Conservation (phyloP, 2,113 vertebrate species). For the Nyctibius bracteatus region DNA sequence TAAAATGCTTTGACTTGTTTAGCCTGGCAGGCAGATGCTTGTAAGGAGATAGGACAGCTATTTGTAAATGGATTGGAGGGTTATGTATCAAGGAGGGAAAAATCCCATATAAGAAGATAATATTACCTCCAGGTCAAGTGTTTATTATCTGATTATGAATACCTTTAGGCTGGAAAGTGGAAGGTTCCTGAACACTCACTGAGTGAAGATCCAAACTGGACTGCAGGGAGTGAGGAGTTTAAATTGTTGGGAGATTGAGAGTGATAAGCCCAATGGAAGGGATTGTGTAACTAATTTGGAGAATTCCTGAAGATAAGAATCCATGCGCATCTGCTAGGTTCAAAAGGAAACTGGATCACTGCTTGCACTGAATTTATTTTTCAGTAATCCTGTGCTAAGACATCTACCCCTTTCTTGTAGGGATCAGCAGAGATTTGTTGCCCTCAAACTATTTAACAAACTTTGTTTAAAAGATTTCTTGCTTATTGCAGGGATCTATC, state of each 20-base stretch:
- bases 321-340: constrained; percentile 2
- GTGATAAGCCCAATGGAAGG: background rate
- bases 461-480: background rate
- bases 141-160: background rate
- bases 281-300: constrained; percentile 35
- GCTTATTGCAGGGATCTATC: background rate
- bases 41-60: background rate
- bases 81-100: background rate
- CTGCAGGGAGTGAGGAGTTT: background rate
- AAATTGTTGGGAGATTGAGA: background rate
- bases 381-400: constrained; percentile 18
- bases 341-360: constrained; percentile 35
- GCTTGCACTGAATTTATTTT: constrained; percentile 33
- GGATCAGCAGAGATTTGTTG: background rate
- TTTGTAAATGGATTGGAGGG: background rate
- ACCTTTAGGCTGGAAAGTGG: background rate
- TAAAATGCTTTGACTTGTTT: background rate
- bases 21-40: background rate
- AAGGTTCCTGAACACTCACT: background rate
- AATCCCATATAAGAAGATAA: background rate
- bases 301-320: constrained; percentile 45
- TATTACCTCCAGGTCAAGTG: background rate
- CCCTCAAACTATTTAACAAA: background rate
- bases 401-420: constrained; percentile 7
- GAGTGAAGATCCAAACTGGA: background rate